These are phyloP conservation scores for Apostichopus parvimensis DNA, from an alignment of 35 echinoderm and acorn worm species.

Conservation along the genomic window DNA sequence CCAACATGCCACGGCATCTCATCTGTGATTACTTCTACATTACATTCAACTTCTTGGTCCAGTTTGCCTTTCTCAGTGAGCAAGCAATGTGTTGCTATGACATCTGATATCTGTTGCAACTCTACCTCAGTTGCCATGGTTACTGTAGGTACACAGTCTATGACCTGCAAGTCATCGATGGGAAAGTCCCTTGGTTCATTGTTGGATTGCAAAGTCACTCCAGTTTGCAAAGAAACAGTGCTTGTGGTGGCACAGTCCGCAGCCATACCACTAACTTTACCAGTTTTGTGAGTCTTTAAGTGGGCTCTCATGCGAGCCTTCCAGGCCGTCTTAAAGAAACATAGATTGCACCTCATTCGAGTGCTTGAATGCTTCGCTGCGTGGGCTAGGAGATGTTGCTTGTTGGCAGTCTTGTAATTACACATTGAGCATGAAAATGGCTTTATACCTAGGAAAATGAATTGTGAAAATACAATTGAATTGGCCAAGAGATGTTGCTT, in stretches of 20 bases:
- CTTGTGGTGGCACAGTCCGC: not conserved
- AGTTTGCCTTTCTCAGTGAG: not conserved
- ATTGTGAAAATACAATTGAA: not conserved
- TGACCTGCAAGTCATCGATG: not conserved
- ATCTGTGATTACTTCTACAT: not conserved
- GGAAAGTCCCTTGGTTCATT: not conserved
- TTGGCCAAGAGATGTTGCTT: too few relatives aligned
- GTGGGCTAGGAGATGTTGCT: conserved; percentile 89
- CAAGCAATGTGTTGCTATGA: conserved; percentile 16
- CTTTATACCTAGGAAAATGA: conserved; percentile 73
- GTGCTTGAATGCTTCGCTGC: conserved; percentile 87
- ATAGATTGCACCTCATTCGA: conserved; percentile 67
- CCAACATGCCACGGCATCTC: not conserved
- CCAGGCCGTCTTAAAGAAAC: conserved; percentile 81
- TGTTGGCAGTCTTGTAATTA: conserved; percentile 91
- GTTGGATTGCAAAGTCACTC: not conserved
- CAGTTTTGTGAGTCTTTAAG: conserved; percentile 64
- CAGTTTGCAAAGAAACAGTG: not conserved
- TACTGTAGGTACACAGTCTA: not conserved
- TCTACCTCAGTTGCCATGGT: conserved; percentile 42
- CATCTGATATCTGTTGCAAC: conserved; percentile 39
- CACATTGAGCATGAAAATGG: conserved; percentile 79
- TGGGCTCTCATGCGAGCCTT: conserved; percentile 69
- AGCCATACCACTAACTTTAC: not conserved
- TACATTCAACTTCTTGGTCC: conserved; percentile 2